phyloP scores from a whole-genome alignment of 2,888 invertebrate species.

The Nomada ruficornis region DNA sequence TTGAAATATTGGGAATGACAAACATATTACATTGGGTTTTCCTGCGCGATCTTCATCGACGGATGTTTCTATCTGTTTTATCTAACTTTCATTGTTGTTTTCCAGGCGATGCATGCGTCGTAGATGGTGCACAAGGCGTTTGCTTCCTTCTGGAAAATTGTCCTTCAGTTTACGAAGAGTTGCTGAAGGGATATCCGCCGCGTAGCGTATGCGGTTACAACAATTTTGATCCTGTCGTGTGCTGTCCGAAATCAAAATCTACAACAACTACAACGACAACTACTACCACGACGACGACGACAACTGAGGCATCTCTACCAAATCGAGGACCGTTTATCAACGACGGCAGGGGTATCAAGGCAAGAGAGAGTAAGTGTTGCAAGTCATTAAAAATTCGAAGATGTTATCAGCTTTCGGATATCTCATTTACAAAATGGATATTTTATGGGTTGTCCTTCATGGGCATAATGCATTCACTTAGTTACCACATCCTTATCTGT shows the following conservation, averaged over 20 bases:
- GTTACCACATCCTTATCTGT: too few species aligned
- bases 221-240: conserved; percentile 72
- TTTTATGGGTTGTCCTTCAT: too few species aligned
- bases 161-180: conserved; percentile 63
- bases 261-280: not conserved
- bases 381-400: not conserved
- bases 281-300: not conserved
- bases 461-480: too few species aligned
- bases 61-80: not conserved
- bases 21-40: not conserved
- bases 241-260: conserved; percentile 71
- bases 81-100: conserved; percentile 13
- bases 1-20: not conserved
- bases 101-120: conserved; percentile 68
- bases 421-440: not conserved
- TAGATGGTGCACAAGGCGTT: conserved; percentile 56
- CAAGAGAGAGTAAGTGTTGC: conserved; percentile 69
- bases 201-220: conserved; percentile 68
- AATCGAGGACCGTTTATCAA: not conserved
- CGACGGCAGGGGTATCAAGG: conserved; percentile 31
- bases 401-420: not conserved
- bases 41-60: not conserved
- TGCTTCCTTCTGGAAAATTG: conserved; percentile 71
- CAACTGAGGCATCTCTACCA: not conserved
- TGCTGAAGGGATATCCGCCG: conserved; percentile 72